A percentile compares a stretch with the other conserved stretches of the same genome.
phyloP scores from a whole-genome alignment of 1,140 invertebrate species.

The Aphaenogaster ashmeadi region DNA sequence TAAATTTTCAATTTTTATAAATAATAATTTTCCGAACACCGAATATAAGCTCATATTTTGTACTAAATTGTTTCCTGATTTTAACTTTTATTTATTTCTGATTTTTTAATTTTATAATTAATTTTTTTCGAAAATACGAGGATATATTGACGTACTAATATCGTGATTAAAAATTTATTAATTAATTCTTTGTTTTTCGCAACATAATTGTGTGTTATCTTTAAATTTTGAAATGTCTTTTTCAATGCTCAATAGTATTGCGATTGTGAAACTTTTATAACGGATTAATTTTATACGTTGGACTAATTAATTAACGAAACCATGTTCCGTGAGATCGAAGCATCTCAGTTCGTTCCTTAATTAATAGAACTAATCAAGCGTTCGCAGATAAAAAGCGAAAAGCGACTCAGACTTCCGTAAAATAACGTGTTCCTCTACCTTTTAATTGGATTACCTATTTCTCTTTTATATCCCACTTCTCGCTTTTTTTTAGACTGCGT shows the following conservation, averaged over 20 bases:
- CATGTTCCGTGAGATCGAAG: background rate
- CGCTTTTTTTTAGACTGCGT: slow-evolving; percentile 24
- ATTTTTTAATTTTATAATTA: background rate
- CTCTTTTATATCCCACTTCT: slow-evolving; percentile 44
- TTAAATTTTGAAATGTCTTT: background rate
- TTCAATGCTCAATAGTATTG: background rate
- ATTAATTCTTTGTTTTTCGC: background rate
- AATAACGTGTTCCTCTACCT: slow-evolving; percentile 28
- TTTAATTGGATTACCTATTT: slow-evolving; percentile 57
- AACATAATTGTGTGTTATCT: background rate
- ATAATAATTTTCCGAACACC: background rate
- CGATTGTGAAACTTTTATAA: slow-evolving; percentile 30
- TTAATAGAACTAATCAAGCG: slow-evolving; percentile 65
- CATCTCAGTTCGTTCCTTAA: slow-evolving; percentile 29
- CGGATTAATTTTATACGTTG: background rate
- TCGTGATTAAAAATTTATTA: background rate
- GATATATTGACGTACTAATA: background rate
- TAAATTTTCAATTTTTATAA: background rate
- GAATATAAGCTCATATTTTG: background rate
- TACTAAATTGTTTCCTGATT: background rate
- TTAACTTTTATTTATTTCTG: background rate
- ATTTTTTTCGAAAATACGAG: background rate
- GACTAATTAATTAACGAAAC: slow-evolving; percentile 57
- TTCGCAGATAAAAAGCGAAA: slow-evolving; percentile 35
- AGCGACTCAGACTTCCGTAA: slow-evolving; percentile 1